These are phyloP conservation scores for Hesperia comma DNA, from an alignment of 2,888 invertebrate species.

Conservation along the genomic window DNA sequence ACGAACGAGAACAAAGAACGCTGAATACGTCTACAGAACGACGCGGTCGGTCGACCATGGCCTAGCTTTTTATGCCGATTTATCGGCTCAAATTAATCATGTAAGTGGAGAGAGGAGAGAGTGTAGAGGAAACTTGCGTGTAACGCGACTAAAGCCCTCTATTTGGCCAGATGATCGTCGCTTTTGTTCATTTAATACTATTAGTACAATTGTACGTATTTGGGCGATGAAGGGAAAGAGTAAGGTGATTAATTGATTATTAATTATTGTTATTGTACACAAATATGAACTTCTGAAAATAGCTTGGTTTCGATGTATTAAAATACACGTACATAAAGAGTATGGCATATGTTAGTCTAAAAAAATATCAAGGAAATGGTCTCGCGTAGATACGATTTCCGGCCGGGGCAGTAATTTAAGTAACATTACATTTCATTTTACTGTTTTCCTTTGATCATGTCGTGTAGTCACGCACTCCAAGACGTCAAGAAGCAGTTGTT, in stretches of 20 bases:
- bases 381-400: no score
- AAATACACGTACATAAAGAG: no score
- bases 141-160: constrained; percentile 74
- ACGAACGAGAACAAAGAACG: constrained; percentile 70
- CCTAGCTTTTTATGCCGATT: constrained; percentile 80
- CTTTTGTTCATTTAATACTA: constrained; percentile 9
- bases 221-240: neutral
- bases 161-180: constrained; percentile 46
- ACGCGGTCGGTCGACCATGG: constrained; percentile 73
- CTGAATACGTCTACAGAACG: constrained; percentile 68
- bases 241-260: neutral
- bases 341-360: no score
- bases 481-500: no score
- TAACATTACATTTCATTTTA: no score
- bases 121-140: constrained; percentile 76
- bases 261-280: neutral
- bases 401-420: no score
- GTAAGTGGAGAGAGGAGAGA: constrained; percentile 75
- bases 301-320: no score
- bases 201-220: neutral
- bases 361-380: no score
- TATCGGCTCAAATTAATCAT: constrained; percentile 83
- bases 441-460: no score
- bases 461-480: no score
- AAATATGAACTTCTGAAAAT: neutral